These are phyloP conservation scores for Umimayanthus kanabou DNA, from an alignment of 92 coral and sea anemone species.

Conservation along the genomic window DNA sequence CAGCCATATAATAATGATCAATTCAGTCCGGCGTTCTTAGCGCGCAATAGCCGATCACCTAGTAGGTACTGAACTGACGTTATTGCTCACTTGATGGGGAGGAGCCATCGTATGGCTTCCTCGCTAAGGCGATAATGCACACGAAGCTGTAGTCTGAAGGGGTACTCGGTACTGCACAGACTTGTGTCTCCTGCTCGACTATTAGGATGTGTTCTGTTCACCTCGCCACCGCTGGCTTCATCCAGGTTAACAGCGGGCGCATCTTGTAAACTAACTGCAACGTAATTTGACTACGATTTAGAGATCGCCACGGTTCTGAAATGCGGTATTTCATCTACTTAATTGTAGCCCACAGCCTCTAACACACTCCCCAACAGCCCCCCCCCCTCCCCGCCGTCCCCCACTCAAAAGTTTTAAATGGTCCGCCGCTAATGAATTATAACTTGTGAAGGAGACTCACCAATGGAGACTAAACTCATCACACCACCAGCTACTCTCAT, in stretches of 20 bases:
- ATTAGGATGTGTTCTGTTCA: neutral
- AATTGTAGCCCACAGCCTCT: too few species aligned
- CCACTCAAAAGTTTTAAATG: too few species aligned
- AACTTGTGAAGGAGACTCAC: slow-evolving; percentile 25
- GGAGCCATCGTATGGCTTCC: slow-evolving; percentile 77
- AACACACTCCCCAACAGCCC: too few species aligned
- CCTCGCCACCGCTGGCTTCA: neutral
- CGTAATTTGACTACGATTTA: neutral
- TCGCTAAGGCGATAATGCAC: slow-evolving; percentile 83
- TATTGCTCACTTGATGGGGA: slow-evolving; percentile 63
- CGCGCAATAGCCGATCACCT: too few species aligned
- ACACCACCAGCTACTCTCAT: slow-evolving; percentile 45
- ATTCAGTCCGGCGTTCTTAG: too few species aligned
- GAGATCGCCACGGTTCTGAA: neutral
- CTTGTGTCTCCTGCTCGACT: slow-evolving; percentile 1
- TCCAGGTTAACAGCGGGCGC: neutral
- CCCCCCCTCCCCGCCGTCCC: too few species aligned
- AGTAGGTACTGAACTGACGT: neutral
- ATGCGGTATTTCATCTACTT: neutral
- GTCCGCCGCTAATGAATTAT: too few species aligned
- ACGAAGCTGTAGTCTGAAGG: slow-evolving; percentile 58
- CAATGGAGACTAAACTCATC: slow-evolving; percentile 55
- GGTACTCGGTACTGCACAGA: slow-evolving; percentile 50
- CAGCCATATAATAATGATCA: too few species aligned
- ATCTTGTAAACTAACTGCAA: neutral